Evolutionary conservation across 2,797 vertebrate genomes (phyloP).

Genomic region (Strix occidentalis): DNA sequence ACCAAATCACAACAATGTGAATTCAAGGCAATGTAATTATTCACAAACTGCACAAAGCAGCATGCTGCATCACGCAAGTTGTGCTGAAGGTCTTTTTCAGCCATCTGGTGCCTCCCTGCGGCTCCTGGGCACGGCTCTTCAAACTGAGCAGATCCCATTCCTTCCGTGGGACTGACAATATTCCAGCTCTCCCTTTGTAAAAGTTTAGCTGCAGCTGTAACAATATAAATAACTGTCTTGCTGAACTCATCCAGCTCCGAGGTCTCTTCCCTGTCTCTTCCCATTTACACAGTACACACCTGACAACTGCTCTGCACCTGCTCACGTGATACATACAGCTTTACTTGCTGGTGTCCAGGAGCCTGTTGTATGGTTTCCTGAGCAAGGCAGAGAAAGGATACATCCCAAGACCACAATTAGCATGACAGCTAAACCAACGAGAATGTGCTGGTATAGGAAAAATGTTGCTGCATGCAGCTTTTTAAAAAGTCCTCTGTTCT

Average conservation of each 20-base stretch:
- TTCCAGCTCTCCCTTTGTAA: not conserved
- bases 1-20: not conserved
- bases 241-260: not conserved
- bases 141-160: not conserved
- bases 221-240: not conserved
- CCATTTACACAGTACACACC: not conserved
- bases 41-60: not conserved
- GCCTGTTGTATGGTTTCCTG: not conserved
- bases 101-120: slow-evolving; percentile 33
- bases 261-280: not conserved
- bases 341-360: not conserved
- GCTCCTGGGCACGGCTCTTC: not conserved
- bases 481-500: slow-evolving; percentile 30
- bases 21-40: not conserved
- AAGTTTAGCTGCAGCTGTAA: not conserved
- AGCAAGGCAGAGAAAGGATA: not conserved
- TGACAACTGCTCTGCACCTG: not conserved
- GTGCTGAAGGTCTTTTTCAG: not conserved
- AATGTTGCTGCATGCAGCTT: slow-evolving; percentile 44
- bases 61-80: not conserved
- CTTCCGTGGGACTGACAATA: not conserved
- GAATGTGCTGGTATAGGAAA: slow-evolving; percentile 53
- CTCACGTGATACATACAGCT: rapidly evolving
- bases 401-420: not conserved
- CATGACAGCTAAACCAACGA: not conserved